phyloP scores from a whole-genome alignment of 2,797 vertebrate species.

The Diplodus puntazzo region DNA sequence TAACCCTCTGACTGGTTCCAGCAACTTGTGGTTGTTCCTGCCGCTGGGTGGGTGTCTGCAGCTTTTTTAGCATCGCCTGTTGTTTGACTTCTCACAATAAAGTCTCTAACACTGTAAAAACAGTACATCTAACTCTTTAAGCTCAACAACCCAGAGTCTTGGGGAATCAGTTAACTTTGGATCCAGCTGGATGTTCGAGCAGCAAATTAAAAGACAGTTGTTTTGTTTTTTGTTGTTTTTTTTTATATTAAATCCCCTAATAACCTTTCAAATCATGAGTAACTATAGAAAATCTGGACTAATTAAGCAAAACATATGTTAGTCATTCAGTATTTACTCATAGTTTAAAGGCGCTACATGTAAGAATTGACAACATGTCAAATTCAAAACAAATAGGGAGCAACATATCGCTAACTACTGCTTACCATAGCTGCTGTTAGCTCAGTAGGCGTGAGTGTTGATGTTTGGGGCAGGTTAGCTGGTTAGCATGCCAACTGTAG shows the following conservation, averaged over 20 bases:
- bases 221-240: no score
- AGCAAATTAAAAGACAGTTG: background rate
- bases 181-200: background rate
- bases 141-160: background rate
- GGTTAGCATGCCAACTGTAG: no score
- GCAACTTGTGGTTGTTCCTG: conserved; percentile 23
- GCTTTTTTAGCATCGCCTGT: conserved; percentile 23
- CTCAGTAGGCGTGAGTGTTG: no score
- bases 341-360: no score
- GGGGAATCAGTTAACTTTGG: conserved; percentile 16
- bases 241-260: background rate
- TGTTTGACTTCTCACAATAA: background rate
- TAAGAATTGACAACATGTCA: no score
- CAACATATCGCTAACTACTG: no score
- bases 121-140: background rate
- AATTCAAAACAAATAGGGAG: no score
- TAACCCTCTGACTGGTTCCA: conserved; percentile 59
- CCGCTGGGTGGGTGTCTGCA: conserved; percentile 11
- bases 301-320: background rate
- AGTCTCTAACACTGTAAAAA: background rate
- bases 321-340: no score
- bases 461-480: no score
- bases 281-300: background rate
- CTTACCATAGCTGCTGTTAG: no score
- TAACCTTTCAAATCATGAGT: background rate